A percentile compares a stretch with the other conserved stretches of the same genome.
Evolutionary conservation across 2,113 vertebrate species (phyloP).

Genomic region (Vidua macroura): DNA sequence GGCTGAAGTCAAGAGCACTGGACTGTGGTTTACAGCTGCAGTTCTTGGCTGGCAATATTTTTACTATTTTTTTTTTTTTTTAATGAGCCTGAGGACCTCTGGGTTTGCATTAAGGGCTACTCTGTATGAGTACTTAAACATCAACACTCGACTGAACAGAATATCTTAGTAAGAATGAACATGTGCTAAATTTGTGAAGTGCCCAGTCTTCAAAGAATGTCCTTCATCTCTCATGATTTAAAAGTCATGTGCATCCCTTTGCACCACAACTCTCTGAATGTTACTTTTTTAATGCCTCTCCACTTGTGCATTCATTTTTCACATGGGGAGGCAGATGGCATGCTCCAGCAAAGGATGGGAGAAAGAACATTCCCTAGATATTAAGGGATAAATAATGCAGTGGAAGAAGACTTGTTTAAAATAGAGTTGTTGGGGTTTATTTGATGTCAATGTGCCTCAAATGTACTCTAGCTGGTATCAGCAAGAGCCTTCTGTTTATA

Average conservation of each 20-base stretch:
- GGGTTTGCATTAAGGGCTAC: not conserved
- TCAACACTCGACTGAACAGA: not conserved
- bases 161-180: not conserved
- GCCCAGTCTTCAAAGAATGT: not conserved
- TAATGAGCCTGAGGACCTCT: not conserved
- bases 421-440: not conserved
- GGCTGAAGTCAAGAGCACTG: not conserved
- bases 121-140: not conserved
- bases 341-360: not conserved
- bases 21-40: not conserved
- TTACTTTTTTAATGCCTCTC: not conserved
- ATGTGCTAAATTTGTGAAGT: not conserved
- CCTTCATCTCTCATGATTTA: not conserved
- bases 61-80: not conserved
- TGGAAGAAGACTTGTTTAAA: not conserved
- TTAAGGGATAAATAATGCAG: not conserved
- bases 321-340: not conserved
- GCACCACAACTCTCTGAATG: not conserved
- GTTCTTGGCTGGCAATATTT: not conserved
- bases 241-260: not conserved
- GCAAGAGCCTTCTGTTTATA: not conserved
- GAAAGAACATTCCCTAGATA: not conserved
- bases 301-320: not conserved
- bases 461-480: not conserved
- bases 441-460: not conserved